Base-by-base conservation (phyloP, 2,113 vertebrate genomes). In the Drymodes brunneopygia region DNA sequence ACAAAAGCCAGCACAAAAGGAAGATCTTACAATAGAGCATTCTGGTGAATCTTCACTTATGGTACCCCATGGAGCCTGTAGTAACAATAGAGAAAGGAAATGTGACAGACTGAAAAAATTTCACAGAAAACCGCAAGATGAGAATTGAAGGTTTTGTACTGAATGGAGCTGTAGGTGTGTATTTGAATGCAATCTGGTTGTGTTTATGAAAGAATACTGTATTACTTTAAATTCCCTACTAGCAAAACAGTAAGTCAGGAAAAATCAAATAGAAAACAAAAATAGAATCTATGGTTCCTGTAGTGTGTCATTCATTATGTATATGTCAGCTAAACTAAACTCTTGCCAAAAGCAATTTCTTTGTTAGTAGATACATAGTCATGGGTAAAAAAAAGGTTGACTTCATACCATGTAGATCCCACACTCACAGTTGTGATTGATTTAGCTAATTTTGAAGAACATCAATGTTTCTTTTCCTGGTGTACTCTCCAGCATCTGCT, bases 1-100 rank as follows among this genome's bases (percentile, higher is more conserved):
- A 91, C 94, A 95, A 96, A 95, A 85, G 85, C 44, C 84, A 82
- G 42, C 70, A 90, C 88, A 85, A 86, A 95, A 93, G 45, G 38
- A 95, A 54, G 54, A 92, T 73, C 62, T 90, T 77, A 93, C 93
- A 95, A 80, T 91, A 58, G 66, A 94, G 54, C 82, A 82, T 82
- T 94, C 91, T 82, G 58, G 66, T 95, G 81, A 88, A 54, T 92
- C 86, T 95, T 96, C 81, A 80, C 78, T 89, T 62, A 56, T 31
- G 56, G 35, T 77, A 42, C 70, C 71, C 74, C 38, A 20, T 40
- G 71, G 81, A 75, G 72, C 28, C 50, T 54, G 62, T 69, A 91
- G 70, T 58, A 92, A 93, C 81, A 95, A 90, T 51, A 91, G 74
- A 57, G 74, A 93, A 91, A 95, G 66, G 78, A 93, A 80, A 92